Percentiles rank a stretch among this genome's conserved stretches.
These are phyloP conservation scores for Anguilla pacifica DNA, from an alignment of 2,797 vertebrate species.

Conservation along the genomic window DNA sequence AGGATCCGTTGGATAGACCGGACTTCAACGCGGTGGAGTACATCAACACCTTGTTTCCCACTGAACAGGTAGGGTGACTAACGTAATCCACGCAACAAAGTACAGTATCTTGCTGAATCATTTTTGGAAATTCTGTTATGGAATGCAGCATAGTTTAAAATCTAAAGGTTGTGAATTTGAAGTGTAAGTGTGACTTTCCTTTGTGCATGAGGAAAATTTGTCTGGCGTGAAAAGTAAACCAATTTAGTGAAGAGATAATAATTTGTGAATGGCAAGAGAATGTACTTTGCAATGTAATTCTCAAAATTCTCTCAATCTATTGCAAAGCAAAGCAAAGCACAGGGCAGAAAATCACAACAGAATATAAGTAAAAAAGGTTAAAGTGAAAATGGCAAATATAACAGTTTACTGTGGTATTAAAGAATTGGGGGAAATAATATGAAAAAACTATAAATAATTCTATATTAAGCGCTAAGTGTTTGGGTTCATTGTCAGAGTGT, in stretches of 20 bases:
- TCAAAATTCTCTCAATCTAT: background rate
- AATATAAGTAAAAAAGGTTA: background rate
- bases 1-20: constrained; percentile 92
- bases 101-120: background rate
- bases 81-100: background rate
- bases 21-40: constrained; percentile 99
- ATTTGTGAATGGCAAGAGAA: background rate
- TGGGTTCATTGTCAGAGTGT: background rate
- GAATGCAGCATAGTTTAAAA: background rate
- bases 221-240: background rate
- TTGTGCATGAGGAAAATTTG: background rate
- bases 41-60: constrained; percentile 96
- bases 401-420: too few relatives aligned
- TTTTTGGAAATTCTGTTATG: background rate
- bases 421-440: too few relatives aligned
- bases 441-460: too few relatives aligned
- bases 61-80: constrained; percentile 84
- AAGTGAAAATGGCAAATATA: background rate
- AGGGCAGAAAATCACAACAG: background rate
- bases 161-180: background rate
- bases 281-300: background rate
- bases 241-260: background rate
- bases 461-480: background rate
- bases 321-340: background rate
- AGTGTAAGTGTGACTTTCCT: background rate